A percentile compares a stretch with the other conserved stretches of the same genome.
These are phyloP conservation scores for Eulacestoma nigropectus DNA, from an alignment of 2,113 vertebrate genomes.

Conservation along the genomic window DNA sequence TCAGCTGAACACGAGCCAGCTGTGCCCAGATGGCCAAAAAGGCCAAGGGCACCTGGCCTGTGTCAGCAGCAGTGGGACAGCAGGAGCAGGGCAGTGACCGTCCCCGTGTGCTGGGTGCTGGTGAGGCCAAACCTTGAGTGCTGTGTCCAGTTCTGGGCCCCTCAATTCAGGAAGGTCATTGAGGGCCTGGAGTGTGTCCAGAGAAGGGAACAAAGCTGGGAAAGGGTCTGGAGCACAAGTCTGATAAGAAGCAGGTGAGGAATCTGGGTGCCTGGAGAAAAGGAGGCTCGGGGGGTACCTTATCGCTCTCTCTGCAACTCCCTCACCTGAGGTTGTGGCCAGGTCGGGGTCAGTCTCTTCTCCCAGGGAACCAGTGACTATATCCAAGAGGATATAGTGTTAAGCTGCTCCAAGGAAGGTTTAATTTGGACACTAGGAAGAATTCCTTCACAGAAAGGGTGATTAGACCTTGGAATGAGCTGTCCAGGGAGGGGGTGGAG, in stretches of 20 bases:
- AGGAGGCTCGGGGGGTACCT: accelerated
- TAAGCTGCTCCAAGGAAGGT: not conserved
- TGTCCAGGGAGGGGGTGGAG: not conserved
- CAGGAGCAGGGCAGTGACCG: accelerated
- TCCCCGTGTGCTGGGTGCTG: not conserved
- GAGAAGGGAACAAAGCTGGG: not conserved
- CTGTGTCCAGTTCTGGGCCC: not conserved
- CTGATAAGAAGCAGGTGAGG: not conserved
- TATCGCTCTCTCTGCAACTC: not conserved
- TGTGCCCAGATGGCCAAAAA: not conserved
- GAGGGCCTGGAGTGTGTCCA: accelerated
- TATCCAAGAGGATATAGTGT: not conserved
- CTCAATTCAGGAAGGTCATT: not conserved
- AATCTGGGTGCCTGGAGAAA: not conserved
- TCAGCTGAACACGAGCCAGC: not conserved
- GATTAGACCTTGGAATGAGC: not conserved
- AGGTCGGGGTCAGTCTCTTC: too few relatives aligned
- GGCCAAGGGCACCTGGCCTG: not conserved
- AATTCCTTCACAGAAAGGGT: not conserved
- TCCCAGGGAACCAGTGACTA: not conserved
- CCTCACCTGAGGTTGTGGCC: not conserved
- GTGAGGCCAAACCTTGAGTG: accelerated
- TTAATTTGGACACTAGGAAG: not conserved
- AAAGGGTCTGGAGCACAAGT: not conserved
- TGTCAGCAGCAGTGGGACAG: not conserved